Percentiles rank a stretch among this genome's conserved stretches.
Evolutionary conservation across 2,888 invertebrate species (phyloP).

Genomic region (Atethmia centrago): DNA sequence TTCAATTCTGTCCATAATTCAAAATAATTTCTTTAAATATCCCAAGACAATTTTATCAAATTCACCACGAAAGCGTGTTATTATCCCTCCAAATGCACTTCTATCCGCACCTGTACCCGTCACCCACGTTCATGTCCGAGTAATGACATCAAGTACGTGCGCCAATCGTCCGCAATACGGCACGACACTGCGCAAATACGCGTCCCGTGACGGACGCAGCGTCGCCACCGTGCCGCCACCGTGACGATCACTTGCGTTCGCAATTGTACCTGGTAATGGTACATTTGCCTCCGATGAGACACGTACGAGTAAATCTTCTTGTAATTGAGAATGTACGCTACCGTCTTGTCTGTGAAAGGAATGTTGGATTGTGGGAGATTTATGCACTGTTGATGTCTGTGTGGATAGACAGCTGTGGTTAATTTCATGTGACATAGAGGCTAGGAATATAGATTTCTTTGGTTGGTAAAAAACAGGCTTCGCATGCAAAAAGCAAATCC

Average conservation of each 20-base stretch:
- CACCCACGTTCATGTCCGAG: slow-evolving; percentile 74
- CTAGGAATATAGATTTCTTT: not conserved
- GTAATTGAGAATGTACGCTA: slow-evolving; percentile 76
- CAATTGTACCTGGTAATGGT: slow-evolving; percentile 65
- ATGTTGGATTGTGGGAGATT: slow-evolving; percentile 57
- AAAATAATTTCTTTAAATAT: not conserved
- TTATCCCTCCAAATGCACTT: slow-evolving; percentile 58
- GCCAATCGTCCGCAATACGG: slow-evolving; percentile 76
- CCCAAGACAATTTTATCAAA: not conserved
- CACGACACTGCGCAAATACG: slow-evolving; percentile 81
- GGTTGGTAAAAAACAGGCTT: not conserved
- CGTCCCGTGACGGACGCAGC: slow-evolving; percentile 50
- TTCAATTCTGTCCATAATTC: not conserved
- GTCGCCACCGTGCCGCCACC: slow-evolving; percentile 67
- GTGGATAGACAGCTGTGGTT: not conserved
- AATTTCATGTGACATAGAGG: slow-evolving; percentile 2
- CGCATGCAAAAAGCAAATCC: not conserved
- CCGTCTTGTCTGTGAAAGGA: slow-evolving; percentile 71
- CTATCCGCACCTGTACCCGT: slow-evolving; percentile 69
- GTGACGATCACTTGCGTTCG: slow-evolving; percentile 61
- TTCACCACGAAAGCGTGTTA: not conserved
- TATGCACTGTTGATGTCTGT: slow-evolving; percentile 17
- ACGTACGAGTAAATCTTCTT: slow-evolving; percentile 78
- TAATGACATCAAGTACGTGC: slow-evolving; percentile 87
- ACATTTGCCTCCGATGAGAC: slow-evolving; percentile 73